These are phyloP conservation scores for Phaedon cochleariae DNA, from an alignment of 2,888 invertebrate species.

Conservation along the genomic window DNA sequence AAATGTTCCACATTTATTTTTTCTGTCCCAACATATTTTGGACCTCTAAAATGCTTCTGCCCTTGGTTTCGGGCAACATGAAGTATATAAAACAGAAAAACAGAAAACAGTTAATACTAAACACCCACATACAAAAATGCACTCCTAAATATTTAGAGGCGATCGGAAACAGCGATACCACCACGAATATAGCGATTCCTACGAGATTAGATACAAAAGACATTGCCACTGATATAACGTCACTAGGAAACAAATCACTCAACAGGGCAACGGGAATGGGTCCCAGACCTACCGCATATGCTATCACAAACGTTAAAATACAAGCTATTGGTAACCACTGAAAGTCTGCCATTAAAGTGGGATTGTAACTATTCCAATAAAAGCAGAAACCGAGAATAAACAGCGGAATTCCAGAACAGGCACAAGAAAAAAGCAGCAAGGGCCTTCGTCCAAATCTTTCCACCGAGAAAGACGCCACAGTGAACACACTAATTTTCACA, in stretches of 20 bases:
- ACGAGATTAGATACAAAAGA: constrained; percentile 26
- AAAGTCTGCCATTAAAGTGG: constrained; percentile 55
- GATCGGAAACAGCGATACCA: constrained; percentile 22
- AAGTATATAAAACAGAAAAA: neutral
- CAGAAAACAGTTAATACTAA: constrained; percentile 8
- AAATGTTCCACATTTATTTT: too few species aligned
- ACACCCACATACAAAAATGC: constrained; percentile 20
- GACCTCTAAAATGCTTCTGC: neutral
- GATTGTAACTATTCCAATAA: constrained; percentile 62
- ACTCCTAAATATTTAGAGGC: constrained; percentile 13
- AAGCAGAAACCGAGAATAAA: constrained; percentile 69
- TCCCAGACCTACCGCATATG: constrained; percentile 76
- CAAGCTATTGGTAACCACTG: constrained; percentile 75
- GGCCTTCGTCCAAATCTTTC: constrained; percentile 77
- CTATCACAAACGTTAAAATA: constrained; percentile 73
- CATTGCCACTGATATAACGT: constrained; percentile 73
- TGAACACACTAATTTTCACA: constrained; percentile 72
- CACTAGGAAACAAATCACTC: constrained; percentile 81
- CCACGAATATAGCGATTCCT: constrained; percentile 10
- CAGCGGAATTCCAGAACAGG: constrained; percentile 70
- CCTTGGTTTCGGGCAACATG: constrained; percentile 18
- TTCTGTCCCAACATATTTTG: neutral
- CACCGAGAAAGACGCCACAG: constrained; percentile 75
- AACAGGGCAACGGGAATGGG: constrained; percentile 82
- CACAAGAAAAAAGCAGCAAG: constrained; percentile 73